phyloP scores from a whole-genome alignment of 1,140 invertebrate species.

The Dicyema japonicum region DNA sequence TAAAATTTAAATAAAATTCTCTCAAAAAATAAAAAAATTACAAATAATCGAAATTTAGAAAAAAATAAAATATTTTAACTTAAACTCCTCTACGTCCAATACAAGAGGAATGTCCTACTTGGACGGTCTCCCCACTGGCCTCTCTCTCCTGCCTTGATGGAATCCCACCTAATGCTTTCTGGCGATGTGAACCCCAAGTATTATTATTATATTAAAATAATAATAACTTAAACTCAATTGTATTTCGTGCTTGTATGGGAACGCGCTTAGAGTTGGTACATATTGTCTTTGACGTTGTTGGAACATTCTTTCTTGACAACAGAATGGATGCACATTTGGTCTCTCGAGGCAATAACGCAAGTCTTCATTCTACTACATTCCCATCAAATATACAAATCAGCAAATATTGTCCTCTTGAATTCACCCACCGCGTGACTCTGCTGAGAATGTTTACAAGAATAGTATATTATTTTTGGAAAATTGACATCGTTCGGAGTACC shows the following conservation, averaged over 20 bases:
- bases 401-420: slow-evolving; percentile 22
- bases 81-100: too few species aligned
- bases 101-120: too few species aligned
- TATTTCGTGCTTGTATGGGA: slow-evolving; percentile 41
- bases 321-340: slow-evolving; percentile 74
- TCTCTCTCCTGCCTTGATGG: too few species aligned
- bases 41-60: slow-evolving; percentile 2
- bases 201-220: too few species aligned
- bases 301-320: slow-evolving; percentile 46
- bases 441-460: slow-evolving; percentile 31
- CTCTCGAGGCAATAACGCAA: slow-evolving; percentile 67
- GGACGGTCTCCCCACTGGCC: too few species aligned
- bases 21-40: background rate
- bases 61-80: slow-evolving; percentile 7
- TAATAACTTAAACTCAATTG: slow-evolving; percentile 20
- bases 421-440: slow-evolving; percentile 23
- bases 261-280: slow-evolving; percentile 47
- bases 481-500: background rate
- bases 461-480: slow-evolving; percentile 60
- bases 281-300: slow-evolving; percentile 34
- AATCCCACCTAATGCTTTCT: too few species aligned
- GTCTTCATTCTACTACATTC: slow-evolving; percentile 1
- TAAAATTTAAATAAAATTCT: too few species aligned
- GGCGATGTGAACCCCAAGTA: too few species aligned
- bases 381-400: slow-evolving; percentile 1